Conservation (phyloP, 2,113 vertebrate species). For the Otolemur garnettii region DNA sequence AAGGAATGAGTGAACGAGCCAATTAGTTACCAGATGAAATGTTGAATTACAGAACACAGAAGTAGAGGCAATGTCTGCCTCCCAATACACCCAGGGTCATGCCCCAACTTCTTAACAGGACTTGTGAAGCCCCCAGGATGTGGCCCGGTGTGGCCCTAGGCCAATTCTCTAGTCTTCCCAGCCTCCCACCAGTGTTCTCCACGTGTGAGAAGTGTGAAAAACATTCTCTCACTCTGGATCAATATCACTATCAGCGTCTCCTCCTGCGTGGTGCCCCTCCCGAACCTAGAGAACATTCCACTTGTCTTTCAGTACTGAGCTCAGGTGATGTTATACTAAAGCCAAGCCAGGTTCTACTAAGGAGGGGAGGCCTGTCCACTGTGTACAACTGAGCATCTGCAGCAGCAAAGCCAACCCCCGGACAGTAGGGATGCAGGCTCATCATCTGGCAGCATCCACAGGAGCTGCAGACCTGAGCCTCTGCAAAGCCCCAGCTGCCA, state of each 20-base stretch:
- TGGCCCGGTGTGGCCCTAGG: background rate
- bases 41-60: background rate
- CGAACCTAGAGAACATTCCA: background rate
- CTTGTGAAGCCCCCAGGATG: background rate
- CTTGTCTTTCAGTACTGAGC: background rate
- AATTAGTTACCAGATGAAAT: background rate
- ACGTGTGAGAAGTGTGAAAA: background rate
- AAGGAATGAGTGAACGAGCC: background rate
- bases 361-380: background rate
- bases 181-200: background rate
- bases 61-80: background rate
- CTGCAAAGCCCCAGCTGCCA: background rate
- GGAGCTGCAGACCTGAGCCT: background rate
- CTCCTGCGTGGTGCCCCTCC: background rate
- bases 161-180: background rate
- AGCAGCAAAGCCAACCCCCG: background rate
- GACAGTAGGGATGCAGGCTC: background rate
- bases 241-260: background rate
- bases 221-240: background rate
- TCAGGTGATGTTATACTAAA: background rate
- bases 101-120: background rate
- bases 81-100: background rate
- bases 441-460: background rate
- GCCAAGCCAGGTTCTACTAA: background rate
- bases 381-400: background rate